phyloP scores from a whole-genome alignment of 1,140 invertebrate genomes.

The Hestina assimilis region DNA sequence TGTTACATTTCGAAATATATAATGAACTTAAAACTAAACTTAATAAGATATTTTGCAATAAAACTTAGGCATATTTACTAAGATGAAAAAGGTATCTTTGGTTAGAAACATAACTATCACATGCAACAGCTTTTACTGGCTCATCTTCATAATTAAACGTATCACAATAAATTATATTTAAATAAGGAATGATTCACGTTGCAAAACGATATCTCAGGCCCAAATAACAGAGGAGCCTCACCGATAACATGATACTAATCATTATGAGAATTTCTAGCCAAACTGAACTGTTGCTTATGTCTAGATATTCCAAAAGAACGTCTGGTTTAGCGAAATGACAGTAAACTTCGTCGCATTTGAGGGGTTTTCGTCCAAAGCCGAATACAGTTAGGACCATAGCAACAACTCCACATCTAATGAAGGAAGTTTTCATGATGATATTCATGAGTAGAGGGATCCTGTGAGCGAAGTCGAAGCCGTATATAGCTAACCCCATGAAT shows the following conservation, averaged over 20 bases:
- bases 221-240: conserved; percentile 77
- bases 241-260: conserved; percentile 74
- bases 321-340: conserved; percentile 81
- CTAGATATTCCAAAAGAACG: conserved; percentile 78
- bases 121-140: conserved; percentile 11
- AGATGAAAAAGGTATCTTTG: conserved; percentile 9
- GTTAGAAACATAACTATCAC: conserved; percentile 14
- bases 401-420: conserved; percentile 81
- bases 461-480: conserved; percentile 83
- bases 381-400: conserved; percentile 80
- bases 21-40: neutral
- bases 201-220: conserved; percentile 78
- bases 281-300: conserved; percentile 77
- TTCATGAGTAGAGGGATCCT: conserved; percentile 80
- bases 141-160: neutral
- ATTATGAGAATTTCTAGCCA: conserved; percentile 78
- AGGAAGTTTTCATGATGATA: conserved; percentile 81
- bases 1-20: neutral
- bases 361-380: conserved; percentile 78
- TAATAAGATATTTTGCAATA: neutral
- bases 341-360: conserved; percentile 80
- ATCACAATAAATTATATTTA: conserved; percentile 1
- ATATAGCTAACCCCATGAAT: conserved; percentile 82
- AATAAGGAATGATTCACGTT: conserved; percentile 57
- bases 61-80: neutral